Percentiles rank a stretch among this genome's conserved stretches.
Conservation (phyloP, 1,140 invertebrate genomes). For the Branchinecta lynchi region DNA sequence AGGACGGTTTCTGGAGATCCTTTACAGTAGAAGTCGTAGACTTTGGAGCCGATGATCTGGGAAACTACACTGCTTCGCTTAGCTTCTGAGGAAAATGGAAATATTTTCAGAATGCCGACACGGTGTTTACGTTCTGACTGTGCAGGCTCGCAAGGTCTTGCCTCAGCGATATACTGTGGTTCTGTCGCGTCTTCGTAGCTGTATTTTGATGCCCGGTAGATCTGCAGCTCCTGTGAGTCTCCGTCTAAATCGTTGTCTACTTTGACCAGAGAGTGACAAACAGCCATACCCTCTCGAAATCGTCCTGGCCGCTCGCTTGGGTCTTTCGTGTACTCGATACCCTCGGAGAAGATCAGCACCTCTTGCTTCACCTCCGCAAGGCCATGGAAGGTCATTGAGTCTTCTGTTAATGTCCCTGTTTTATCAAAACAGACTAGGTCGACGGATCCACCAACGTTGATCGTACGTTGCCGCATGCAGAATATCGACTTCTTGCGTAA, state of each 20-base stretch:
- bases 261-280: conserved; percentile 64
- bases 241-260: conserved; percentile 58
- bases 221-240: conserved; percentile 65
- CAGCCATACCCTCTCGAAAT: conserved; percentile 44
- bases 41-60: conserved; percentile 49
- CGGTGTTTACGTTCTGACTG: conserved; percentile 19
- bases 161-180: too few relatives aligned
- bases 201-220: conserved; percentile 27
- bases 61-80: conserved; percentile 86
- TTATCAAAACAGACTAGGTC: conserved; percentile 94
- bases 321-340: conserved; percentile 20
- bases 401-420: conserved; percentile 88
- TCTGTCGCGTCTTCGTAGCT: too few relatives aligned
- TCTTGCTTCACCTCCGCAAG: conserved; percentile 27
- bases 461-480: conserved; percentile 74
- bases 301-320: conserved; percentile 24
- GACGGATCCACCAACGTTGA: conserved; percentile 70
- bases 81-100: conserved; percentile 73
- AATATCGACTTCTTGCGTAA: conserved; percentile 59
- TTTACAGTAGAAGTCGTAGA: conserved; percentile 73
- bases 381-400: conserved; percentile 81
- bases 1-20: conserved; percentile 79
- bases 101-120: conserved; percentile 70
- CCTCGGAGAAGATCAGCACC: conserved; percentile 31
- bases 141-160: background rate